These are phyloP conservation scores for Hydroisotoma schaefferi DNA, from an alignment of 2,888 invertebrate species.

Conservation along the genomic window DNA sequence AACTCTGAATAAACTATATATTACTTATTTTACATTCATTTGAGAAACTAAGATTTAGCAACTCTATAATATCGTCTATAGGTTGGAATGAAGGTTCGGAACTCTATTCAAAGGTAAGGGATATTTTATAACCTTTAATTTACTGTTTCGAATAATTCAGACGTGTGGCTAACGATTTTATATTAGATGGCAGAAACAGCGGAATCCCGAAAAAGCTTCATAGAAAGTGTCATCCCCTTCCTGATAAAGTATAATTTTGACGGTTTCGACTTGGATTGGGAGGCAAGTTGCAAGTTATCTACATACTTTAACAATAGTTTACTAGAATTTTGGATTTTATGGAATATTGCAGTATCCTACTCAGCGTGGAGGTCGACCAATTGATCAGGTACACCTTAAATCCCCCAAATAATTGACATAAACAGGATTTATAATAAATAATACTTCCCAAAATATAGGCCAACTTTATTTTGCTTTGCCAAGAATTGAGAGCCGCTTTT, in stretches of 20 bases:
- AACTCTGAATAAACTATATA: not conserved
- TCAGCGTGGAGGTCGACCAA: constrained; percentile 41
- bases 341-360: no score
- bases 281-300: not conserved
- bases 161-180: not conserved
- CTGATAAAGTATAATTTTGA: constrained; percentile 62
- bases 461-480: constrained; percentile 58
- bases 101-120: constrained; percentile 26
- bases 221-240: constrained; percentile 59
- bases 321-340: no score
- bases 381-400: constrained; percentile 39
- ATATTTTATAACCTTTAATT: no score
- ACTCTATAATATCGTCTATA: no score
- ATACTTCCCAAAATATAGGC: constrained; percentile 41
- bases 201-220: constrained; percentile 55
- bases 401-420: constrained; percentile 45
- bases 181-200: constrained; percentile 53
- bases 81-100: constrained; percentile 28
- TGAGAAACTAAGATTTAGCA: not conserved
- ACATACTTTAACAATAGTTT: not conserved
- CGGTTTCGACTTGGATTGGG: constrained; percentile 72
- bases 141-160: not conserved
- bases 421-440: not conserved
- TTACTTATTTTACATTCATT: not conserved
- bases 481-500: constrained; percentile 59